Evolutionary conservation across 2,888 invertebrate genomes (phyloP), one percentile per base, ranked within the genome.

Genomic region (Augiades crinisus): DNA sequence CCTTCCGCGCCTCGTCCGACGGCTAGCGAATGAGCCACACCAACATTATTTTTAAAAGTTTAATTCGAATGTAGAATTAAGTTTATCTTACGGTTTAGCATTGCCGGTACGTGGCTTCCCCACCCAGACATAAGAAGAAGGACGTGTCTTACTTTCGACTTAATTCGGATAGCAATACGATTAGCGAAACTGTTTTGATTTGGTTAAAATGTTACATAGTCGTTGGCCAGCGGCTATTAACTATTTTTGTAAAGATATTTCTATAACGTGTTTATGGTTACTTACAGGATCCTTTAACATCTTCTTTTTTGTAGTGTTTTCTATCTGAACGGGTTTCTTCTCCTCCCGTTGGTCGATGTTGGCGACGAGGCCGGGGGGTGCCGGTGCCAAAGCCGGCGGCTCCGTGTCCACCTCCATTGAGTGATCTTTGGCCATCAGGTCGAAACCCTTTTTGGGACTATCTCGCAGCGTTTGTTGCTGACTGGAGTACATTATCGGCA

Each of bases 381-480:
- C 33, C 19, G 46, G 55, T 31, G 55, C 57, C 51, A 56, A 46
- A 58, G 62, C 47, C 55, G 55, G 44, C 54, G 22, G 37, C 51
- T 16, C 49, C n/a, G 61, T 14, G 13, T 54, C 55, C n/a, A 56
- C 31, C 37, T 22, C 57, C 16, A 62, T 51, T 24, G 59, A 49
- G 31, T 53, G 53, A 33, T 30, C 54, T 27, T 56, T 47, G 16
- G 60, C 58, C 51, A 61, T 55, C 56, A 73, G 57, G 54, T 73
- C 77, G 61, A 75, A 74, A 7, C 81, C 82, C 62, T 87, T 87
- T 70, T 86, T 87, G 57, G 81, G 81, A 54, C 75, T 70, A 68
- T 86, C 87, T 10, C 81, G 75, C 27, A 83, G 70, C 41, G 80
- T 73, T 59, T 74, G 76, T 61, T 72, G 79, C 64, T 71, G 76